These are phyloP conservation scores for Toxotes chatareus DNA, from an alignment of 2,113 vertebrate genomes.

Conservation along the genomic window DNA sequence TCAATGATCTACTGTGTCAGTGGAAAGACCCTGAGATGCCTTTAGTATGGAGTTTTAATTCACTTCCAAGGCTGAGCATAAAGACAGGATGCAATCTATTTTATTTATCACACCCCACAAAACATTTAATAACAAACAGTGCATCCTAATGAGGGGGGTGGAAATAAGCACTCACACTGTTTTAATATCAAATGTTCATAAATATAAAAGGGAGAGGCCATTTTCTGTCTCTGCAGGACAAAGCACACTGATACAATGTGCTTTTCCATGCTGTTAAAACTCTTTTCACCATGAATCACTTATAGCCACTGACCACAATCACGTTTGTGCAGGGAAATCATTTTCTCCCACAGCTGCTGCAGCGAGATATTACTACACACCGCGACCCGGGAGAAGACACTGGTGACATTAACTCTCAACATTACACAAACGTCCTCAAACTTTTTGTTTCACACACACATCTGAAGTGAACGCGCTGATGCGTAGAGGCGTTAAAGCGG, in stretches of 20 bases:
- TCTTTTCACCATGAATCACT: neutral
- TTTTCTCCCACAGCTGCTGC: slow-evolving; percentile 26
- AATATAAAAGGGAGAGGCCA: neutral
- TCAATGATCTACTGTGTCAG: slow-evolving; percentile 2
- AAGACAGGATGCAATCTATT: neutral
- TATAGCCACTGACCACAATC: neutral
- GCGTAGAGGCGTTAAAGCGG: neutral
- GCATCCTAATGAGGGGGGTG: neutral
- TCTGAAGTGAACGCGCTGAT: rapidly evolving
- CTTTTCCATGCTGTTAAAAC: neutral
- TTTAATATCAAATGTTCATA: neutral
- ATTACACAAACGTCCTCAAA: neutral
- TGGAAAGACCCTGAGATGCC: neutral
- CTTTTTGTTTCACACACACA: neutral
- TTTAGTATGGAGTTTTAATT: slow-evolving; percentile 1
- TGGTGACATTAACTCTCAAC: rapidly evolving
- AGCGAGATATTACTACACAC: neutral
- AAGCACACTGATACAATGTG: neutral
- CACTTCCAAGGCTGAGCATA: neutral
- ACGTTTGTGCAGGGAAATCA: neutral
- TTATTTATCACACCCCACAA: neutral
- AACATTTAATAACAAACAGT: neutral
- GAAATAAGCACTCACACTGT: neutral
- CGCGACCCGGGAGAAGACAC: neutral
- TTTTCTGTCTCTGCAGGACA: neutral